Evolutionary conservation across 2,888 invertebrate genomes (phyloP).

Genomic region (Sinelater perroti): DNA sequence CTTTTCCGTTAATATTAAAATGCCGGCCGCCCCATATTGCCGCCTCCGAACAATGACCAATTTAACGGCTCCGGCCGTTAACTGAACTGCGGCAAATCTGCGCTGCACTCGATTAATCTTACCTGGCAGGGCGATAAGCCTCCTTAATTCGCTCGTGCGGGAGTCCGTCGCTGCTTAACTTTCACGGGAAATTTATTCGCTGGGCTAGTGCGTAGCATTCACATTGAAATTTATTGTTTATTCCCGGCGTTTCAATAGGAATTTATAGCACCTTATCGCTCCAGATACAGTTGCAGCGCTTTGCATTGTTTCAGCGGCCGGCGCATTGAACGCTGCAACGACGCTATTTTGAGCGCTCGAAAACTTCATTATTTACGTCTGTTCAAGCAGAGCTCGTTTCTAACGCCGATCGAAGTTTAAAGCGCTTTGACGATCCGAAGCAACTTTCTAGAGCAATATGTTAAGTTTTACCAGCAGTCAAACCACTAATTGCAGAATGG

Average conservation of each 20-base stretch:
- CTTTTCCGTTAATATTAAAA: background rate
- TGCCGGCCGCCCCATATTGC: background rate
- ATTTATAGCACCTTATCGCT: background rate
- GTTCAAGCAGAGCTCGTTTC: too few relatives aligned
- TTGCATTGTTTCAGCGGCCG: background rate
- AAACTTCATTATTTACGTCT: too few relatives aligned
- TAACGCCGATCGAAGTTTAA: too few relatives aligned
- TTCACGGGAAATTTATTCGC: slow-evolving; percentile 15
- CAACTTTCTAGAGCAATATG: too few relatives aligned
- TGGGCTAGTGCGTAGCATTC: slow-evolving; percentile 8
- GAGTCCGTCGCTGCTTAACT: slow-evolving; percentile 3
- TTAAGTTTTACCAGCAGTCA: too few relatives aligned
- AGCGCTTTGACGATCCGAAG: too few relatives aligned
- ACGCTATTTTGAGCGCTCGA: too few relatives aligned
- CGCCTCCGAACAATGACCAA: background rate
- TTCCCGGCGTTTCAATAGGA: slow-evolving; percentile 2
- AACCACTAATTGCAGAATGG: too few relatives aligned
- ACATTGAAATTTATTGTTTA: slow-evolving; percentile 14
- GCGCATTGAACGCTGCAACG: too few relatives aligned
- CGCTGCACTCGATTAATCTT: slow-evolving; percentile 1
- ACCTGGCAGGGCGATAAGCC: slow-evolving; percentile 6
- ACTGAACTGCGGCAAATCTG: too few relatives aligned
- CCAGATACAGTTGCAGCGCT: too few relatives aligned
- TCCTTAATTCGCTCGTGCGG: slow-evolving; percentile 6
- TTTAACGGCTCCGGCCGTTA: slow-evolving; percentile 2